These are phyloP conservation scores for Atethmia centrago DNA, from an alignment of 2,888 invertebrate genomes.

Conservation along the genomic window DNA sequence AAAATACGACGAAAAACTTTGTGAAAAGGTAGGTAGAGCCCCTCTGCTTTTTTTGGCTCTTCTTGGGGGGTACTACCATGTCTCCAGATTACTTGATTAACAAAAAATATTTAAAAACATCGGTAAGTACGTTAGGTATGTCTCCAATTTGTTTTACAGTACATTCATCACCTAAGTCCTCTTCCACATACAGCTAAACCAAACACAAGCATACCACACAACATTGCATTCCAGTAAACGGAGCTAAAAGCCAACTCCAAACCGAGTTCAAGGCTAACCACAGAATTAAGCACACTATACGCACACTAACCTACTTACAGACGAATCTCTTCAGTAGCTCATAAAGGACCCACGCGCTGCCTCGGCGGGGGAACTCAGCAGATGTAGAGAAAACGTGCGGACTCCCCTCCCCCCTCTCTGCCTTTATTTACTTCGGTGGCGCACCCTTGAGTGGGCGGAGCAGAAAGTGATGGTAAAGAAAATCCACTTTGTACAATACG, in stretches of 20 bases:
- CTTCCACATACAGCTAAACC: background rate
- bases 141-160: too few relatives aligned
- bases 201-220: constrained; percentile 4
- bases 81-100: too few relatives aligned
- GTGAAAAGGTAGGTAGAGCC: too few relatives aligned
- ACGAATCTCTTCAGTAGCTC: constrained; percentile 45
- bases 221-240: background rate
- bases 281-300: constrained; percentile 36
- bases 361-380: constrained; percentile 67
- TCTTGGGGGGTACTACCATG: too few relatives aligned
- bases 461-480: constrained; percentile 26
- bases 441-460: constrained; percentile 54
- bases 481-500: constrained; percentile 2
- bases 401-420: constrained; percentile 53
- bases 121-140: too few relatives aligned
- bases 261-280: constrained; percentile 54
- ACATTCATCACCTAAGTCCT: background rate
- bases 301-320: constrained; percentile 47
- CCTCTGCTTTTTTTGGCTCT: too few relatives aligned
- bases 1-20: too few relatives aligned
- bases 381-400: constrained; percentile 71
- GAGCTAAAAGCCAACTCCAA: constrained; percentile 9
- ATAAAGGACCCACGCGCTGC: constrained; percentile 70
- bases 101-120: too few relatives aligned
- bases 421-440: constrained; percentile 31